phyloP scores from a whole-genome alignment of 1,140 invertebrate genomes.

The Liolophura sinensis region DNA sequence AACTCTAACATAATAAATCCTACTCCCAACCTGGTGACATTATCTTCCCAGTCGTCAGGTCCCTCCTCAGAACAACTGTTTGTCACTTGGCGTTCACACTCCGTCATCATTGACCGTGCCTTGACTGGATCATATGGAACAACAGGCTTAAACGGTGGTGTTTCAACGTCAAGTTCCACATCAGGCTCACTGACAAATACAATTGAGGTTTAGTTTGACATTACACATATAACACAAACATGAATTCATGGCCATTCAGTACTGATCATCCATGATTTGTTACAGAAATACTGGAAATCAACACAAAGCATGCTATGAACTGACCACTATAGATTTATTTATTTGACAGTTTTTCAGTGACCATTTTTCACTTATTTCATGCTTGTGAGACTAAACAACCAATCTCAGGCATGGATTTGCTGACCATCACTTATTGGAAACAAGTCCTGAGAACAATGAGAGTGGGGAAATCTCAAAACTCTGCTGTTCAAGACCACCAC shows the following conservation, averaged over 20 bases:
- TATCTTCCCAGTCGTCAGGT: constrained; percentile 73
- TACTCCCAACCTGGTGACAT: constrained; percentile 64
- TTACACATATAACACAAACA: neutral
- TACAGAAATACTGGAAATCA: too few relatives aligned
- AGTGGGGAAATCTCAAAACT: too few relatives aligned
- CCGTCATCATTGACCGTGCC: constrained; percentile 71
- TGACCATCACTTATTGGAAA: too few relatives aligned
- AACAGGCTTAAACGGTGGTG: constrained; percentile 21
- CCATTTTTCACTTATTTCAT: too few relatives aligned
- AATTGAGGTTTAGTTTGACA: too few relatives aligned
- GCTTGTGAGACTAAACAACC: too few relatives aligned
- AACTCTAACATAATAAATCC: neutral
- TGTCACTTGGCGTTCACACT: constrained; percentile 70
- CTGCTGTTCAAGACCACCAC: too few relatives aligned
- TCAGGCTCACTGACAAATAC: constrained; percentile 35
- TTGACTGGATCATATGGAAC: constrained; percentile 68
- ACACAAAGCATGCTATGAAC: too few relatives aligned
- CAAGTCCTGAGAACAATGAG: too few relatives aligned
- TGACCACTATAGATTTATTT: too few relatives aligned
- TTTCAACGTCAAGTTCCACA: constrained; percentile 63
- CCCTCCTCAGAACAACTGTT: constrained; percentile 65
- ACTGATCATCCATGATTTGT: neutral
- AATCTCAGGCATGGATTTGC: too few relatives aligned
- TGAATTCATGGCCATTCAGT: neutral
- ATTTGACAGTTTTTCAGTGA: too few relatives aligned